Base-by-base conservation (phyloP, 2,797 vertebrate genomes). In the Sebastes taczanowskii region DNA sequence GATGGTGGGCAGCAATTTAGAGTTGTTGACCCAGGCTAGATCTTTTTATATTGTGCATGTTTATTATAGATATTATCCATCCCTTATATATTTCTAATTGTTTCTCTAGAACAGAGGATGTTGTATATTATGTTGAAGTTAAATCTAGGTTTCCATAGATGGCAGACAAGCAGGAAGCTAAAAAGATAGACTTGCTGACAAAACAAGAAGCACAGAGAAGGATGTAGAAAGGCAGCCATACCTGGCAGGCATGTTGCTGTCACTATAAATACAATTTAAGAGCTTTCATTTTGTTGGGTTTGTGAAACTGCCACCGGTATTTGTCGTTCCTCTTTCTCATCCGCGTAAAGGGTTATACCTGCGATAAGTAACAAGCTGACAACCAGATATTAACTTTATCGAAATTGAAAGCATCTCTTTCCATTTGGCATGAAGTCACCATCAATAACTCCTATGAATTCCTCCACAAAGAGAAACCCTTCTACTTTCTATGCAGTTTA, bases 181-280 rank as follows among this genome's bases (percentile, higher is more conserved):
- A 52, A 7, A 77, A 27, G 49, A 16, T 4, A 56, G 62, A 63
- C 38, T 18, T 34, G 25, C 32, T 59, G 49, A 68, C n/a, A 72
- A 11, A 71, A 29, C 20, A 35, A 63, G 49, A 84, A 66, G 62
- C 30, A 16, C 13, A 74, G 46, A 68, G 27, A 71, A 64, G 66
- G 38, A 62, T 66, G 64, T 11, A 27, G 38, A 71, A 83, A 81
- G 42, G 56, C 67, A 66, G 32, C 10, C 2, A 13, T 32, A 46
- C 42, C 65, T 35, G 18, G 76, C 72, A 77, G 80, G 71, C 74
- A 78, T 66, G 71, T 59, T 27, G 69, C 64, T 75, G 59, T 75
- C 49, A 61, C n/a, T 42, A 62, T 62, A 53, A 66, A 70, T 75
- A 46, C 0, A 38, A 42, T 74, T 65, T 52, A 53, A 53, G 71